These are phyloP conservation scores for Lanius collurio DNA, from an alignment of 2,113 vertebrate species.

Conservation along the genomic window DNA sequence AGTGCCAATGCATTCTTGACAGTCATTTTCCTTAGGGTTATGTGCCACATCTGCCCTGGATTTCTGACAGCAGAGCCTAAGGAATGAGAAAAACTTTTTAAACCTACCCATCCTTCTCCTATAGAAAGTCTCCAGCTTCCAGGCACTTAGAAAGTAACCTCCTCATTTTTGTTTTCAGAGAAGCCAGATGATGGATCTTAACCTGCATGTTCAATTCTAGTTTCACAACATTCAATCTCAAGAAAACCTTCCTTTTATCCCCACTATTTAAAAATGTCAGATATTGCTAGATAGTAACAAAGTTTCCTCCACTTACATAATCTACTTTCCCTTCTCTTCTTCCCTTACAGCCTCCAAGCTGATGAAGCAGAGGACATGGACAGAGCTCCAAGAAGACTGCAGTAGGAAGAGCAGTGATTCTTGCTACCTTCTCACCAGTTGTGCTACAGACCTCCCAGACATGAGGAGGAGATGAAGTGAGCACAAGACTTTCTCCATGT, in stretches of 20 bases:
- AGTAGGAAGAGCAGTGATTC: background rate
- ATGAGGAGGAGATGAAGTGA: accelerated
- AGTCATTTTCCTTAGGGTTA: background rate
- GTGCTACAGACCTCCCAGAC: background rate
- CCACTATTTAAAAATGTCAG: background rate
- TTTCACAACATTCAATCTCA: background rate
- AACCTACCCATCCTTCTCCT: background rate
- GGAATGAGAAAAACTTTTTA: background rate
- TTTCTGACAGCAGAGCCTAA: background rate
- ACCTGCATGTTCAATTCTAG: background rate
- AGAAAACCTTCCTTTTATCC: background rate
- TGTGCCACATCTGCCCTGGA: background rate
- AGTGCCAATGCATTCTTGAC: accelerated
- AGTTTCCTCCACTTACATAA: background rate
- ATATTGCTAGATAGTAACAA: background rate
- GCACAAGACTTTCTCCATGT: background rate
- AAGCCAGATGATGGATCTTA: background rate
- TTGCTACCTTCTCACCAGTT: background rate
- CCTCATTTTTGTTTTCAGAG: background rate
- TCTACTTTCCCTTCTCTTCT: background rate
- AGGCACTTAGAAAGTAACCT: background rate
- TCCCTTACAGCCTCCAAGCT: background rate
- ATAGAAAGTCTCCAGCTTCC: background rate
- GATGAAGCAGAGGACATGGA: background rate
- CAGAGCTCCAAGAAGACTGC: background rate